Base-by-base conservation (phyloP, 1,140 invertebrate genomes). In the Rhopalosiphum maidis region DNA sequence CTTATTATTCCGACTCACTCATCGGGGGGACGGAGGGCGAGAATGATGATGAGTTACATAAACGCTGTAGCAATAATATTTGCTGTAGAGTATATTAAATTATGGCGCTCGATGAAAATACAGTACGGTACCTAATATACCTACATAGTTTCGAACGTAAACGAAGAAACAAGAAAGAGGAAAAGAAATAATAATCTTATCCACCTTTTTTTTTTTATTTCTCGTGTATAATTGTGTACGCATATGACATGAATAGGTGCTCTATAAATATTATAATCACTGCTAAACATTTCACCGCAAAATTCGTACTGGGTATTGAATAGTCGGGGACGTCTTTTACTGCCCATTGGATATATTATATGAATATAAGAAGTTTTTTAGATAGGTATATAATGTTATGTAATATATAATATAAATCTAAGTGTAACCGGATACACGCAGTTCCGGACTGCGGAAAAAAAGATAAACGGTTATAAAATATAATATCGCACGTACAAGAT, bases 381-480 rank as follows among this genome's bases (percentile, higher is more conserved):
- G 30, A 60, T 60, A 30, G 9, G 25, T 11, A 15, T 7, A 82
- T 82, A 82, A 22, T 35, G 35, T 82, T 30, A 60, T 60, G 8
- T 9, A 60, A 68, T 30, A n/a, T 30, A 68, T 68, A n/a, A 77
- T 77, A 77, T 15, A 77, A 77, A 77, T 77, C 60, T 30, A 21
- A 54, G 46, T 89, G 54, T 35, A 54, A 89, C 87, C 87, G 87
- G 48, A 89, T 89, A 54, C 48, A 23, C 48, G 43, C 43, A n/a
- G 46, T 89, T 54, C 87, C 87, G 87, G 87, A 89, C 87, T 41
- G 85, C 11, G 41, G 41, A 37, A 82, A 83, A 83, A 82, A 83
- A 83, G n/a, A 54, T 25, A 37, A 89, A 89, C 86, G 86, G 21
- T 88, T 35, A 54, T 37, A 89, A 35, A 89, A 54, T 35, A 23